phyloP scores from a whole-genome alignment of 2,888 invertebrate genomes.

The Temnothorax ravouxi region DNA sequence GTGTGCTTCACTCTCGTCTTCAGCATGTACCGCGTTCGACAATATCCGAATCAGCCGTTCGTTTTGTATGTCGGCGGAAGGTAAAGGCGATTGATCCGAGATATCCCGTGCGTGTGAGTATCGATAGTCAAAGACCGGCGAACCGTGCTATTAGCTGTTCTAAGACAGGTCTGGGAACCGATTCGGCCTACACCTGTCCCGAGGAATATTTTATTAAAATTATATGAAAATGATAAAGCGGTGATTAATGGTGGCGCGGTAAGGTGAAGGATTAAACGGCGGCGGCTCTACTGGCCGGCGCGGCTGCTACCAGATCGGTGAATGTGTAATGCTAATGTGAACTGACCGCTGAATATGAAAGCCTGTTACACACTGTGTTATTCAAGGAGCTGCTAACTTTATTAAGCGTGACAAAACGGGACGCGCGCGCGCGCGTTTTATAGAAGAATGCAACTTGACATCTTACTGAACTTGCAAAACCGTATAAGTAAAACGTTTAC shows the following conservation, averaged over 20 bases:
- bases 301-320: slow-evolving; percentile 70
- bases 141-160: not conserved
- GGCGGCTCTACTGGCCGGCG: slow-evolving; percentile 53
- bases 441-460: slow-evolving; percentile 72
- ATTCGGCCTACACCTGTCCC: not conserved
- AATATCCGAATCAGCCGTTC: not conserved
- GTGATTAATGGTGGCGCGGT: slow-evolving; percentile 72
- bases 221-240: slow-evolving; percentile 76
- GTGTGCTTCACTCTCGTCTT: slow-evolving; percentile 16
- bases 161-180: not conserved
- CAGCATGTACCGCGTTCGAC: not conserved
- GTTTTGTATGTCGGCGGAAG: not conserved
- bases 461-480: slow-evolving; percentile 64
- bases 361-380: slow-evolving; percentile 72
- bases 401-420: slow-evolving; percentile 75
- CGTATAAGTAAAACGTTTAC: slow-evolving; percentile 56
- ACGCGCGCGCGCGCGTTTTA: slow-evolving; percentile 64
- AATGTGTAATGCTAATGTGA: slow-evolving; percentile 76
- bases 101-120: not conserved
- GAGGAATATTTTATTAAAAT: slow-evolving; percentile 68
- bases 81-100: not conserved
- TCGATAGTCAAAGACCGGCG: not conserved
- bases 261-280: slow-evolving; percentile 74
- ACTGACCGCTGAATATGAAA: slow-evolving; percentile 75
- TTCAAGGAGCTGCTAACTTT: slow-evolving; percentile 69